These are phyloP conservation scores for Hypocryptadius cinnamomeus DNA, from an alignment of 2,113 vertebrate species.

Conservation along the genomic window DNA sequence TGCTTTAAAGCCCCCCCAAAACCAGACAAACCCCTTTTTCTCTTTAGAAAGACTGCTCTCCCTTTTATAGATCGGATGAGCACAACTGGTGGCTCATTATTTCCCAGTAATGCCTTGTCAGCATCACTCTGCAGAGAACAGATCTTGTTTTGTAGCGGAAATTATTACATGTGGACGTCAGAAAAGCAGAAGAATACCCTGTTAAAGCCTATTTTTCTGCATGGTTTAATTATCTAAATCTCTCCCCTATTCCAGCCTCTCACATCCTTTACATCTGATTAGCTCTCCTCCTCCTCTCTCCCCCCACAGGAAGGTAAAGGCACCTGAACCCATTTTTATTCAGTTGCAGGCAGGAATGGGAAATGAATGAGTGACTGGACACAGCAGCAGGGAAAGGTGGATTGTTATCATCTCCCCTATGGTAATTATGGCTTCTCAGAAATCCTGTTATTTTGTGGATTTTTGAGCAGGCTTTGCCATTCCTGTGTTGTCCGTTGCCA, in stretches of 20 bases:
- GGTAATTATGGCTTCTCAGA: background rate
- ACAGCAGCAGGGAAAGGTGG: background rate
- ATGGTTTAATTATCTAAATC: background rate
- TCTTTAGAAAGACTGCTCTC: background rate
- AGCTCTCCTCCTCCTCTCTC: background rate
- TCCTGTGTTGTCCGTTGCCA: background rate
- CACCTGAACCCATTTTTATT: background rate
- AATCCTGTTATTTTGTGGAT: background rate
- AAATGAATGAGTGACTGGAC: background rate
- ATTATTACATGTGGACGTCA: background rate
- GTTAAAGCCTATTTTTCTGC: background rate
- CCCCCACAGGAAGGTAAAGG: background rate
- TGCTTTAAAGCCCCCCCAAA: background rate
- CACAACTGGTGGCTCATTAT: background rate
- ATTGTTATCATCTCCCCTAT: background rate
- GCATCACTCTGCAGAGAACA: conserved; percentile 7
- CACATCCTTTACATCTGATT: background rate
- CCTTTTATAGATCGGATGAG: background rate
- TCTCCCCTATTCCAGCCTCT: background rate
- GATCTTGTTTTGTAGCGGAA: background rate
- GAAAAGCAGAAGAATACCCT: background rate
- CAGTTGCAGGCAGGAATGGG: background rate
- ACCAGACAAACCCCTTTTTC: background rate
- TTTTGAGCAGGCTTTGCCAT: background rate
- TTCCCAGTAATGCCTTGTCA: conserved; percentile 35